Evolutionary conservation across 2,797 vertebrate species (phyloP), one percentile per base, ranked within the genome.

Genomic region (Alectoris magna): DNA sequence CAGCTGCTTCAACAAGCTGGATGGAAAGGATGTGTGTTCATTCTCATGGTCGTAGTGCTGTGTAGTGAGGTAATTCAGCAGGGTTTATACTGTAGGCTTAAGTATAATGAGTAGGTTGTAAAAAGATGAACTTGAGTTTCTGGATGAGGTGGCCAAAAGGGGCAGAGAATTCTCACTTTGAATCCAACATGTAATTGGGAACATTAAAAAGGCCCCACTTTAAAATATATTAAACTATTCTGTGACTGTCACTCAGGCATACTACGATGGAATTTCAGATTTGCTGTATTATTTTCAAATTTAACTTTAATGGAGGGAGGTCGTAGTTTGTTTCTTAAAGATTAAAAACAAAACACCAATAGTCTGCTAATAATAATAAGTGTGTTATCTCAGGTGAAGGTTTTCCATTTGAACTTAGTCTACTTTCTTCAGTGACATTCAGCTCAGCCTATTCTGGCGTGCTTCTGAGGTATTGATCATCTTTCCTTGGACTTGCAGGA

Each of bases 11-110:
- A 44, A 4, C 59, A 73, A 48, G 69, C 77, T 17, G 80, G 64
- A 81, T 84, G 56, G 82, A 95, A 84, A 86, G 76, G 90, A 90
- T 90, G 68, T 41, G 60, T 93, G 91, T 82, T 73, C 48, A 6
- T 90, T 88, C 71, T 88, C 6, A 1, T 31, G 53, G 53, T 84
- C 10, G 24, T 44, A 26, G 13, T 73, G 10, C 39, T 83, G 49
- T 34, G 34, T 29, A 66, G 53, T 58, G 69, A 80, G 44, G 48
- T 91, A 14, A 44, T 86, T 53, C 63, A 48, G 26, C 31, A 63
- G 51, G 51, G 56, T 90, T 72, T 86, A 51, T 81, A 46, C 51
- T 43, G 23, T 67, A 73, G 58, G 31, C 63, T 87, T 91, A 41
- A 90, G 56, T 60, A 31, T 46, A 8, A 29, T 41, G 53, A 44